phyloP scores from a whole-genome alignment of 2,888 invertebrate genomes.

The Lomographa bimaculata region DNA sequence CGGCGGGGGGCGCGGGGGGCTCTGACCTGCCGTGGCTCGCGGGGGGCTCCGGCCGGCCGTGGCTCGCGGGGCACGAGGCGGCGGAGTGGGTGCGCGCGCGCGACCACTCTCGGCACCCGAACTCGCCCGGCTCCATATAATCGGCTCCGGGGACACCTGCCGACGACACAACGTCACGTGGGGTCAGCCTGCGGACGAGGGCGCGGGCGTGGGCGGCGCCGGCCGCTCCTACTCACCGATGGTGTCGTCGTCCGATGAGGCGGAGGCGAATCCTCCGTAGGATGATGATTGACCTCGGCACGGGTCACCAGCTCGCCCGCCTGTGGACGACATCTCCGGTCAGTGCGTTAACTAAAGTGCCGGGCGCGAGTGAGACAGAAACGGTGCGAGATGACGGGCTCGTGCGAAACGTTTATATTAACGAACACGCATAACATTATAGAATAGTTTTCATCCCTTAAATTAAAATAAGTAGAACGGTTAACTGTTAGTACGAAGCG shows the following conservation, averaged over 20 bases:
- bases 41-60: constrained; percentile 39
- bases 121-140: constrained; percentile 77
- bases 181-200: too few relatives aligned
- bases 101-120: constrained; percentile 65
- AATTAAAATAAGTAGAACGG: not conserved
- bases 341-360: not conserved
- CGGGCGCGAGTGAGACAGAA: constrained; percentile 7
- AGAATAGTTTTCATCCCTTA: too few relatives aligned
- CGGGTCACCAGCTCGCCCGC: constrained; percentile 78
- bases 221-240: too few relatives aligned
- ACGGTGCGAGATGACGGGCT: constrained; percentile 8
- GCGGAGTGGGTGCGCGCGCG: constrained; percentile 79
- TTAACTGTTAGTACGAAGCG: not conserved
- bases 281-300: constrained; percentile 84
- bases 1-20: constrained; percentile 32
- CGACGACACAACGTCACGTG: not conserved
- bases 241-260: constrained; percentile 84
- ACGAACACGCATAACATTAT: too few relatives aligned
- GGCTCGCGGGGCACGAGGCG: constrained; percentile 71
- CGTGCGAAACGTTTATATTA: not conserved
- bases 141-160: constrained; percentile 77
- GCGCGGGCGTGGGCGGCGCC: too few relatives aligned
- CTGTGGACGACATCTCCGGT: constrained; percentile 35
- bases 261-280: constrained; percentile 83
- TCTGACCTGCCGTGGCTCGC: constrained; percentile 28